Percentiles rank a stretch among this genome's conserved stretches.
These are phyloP conservation scores for Furcifer pardalis DNA, from an alignment of 2,797 vertebrate species.

Conservation along the genomic window DNA sequence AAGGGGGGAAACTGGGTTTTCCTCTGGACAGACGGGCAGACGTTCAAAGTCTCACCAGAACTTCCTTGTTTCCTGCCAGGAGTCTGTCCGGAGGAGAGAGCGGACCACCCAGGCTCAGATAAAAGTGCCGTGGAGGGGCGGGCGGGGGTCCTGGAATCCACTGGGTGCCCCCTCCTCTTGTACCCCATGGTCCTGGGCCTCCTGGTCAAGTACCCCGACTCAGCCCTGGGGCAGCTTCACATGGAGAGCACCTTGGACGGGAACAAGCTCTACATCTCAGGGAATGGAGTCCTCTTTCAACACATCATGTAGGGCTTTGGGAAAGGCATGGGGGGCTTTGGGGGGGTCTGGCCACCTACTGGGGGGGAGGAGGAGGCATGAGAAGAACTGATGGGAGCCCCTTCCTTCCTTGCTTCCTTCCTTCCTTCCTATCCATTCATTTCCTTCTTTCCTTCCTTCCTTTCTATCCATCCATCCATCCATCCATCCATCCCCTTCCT, in stretches of 20 bases:
- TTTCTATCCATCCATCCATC: no score
- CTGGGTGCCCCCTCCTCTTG: conserved; percentile 41
- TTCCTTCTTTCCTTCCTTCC: conserved; percentile 10
- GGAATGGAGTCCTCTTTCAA: conserved; percentile 73
- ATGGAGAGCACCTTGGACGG: conserved; percentile 71
- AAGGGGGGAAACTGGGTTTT: neutral
- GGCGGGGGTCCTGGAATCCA: neutral
- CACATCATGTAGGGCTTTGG: conserved; percentile 67
- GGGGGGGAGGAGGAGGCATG: no score
- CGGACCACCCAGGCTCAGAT: conserved; percentile 41
- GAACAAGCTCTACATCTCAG: conserved; percentile 68
- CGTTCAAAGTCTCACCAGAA: fast-evolving
- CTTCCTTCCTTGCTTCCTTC: neutral
- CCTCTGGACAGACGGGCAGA: neutral
- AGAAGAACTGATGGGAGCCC: no score
- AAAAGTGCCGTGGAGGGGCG: conserved; percentile 14
- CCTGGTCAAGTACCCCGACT: conserved; percentile 75
- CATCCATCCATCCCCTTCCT: no score
- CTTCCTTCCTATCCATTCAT: neutral
- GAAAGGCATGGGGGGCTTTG: neutral
- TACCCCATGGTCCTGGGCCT: conserved; percentile 73
- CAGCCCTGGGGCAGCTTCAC: conserved; percentile 72
- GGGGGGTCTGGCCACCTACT: no score
- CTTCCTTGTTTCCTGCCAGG: conserved; percentile 48
- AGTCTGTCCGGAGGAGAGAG: conserved; percentile 40